Evolutionary conservation across 1,140 invertebrate species (phyloP), one percentile per base, ranked within the genome.

Genomic region (Probaryconus sp.): DNA sequence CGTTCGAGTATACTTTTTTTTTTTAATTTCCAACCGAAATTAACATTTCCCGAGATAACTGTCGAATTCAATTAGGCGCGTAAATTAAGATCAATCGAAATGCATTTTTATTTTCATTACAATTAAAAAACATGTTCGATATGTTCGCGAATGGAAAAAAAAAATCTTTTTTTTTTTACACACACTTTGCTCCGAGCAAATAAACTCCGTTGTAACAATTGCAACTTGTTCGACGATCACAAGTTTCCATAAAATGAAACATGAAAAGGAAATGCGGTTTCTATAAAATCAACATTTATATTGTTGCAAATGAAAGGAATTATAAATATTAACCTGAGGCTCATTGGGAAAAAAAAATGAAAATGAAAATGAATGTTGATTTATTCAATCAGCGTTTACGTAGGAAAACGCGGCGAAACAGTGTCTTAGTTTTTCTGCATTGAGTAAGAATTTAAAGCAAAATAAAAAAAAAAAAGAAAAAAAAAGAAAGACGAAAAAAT

Each of bases 381-480:
- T 53, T 47, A 65, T 53, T 48, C 61, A 55, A 43, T 56, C 17
- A 16, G 18, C 10, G 7, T 28, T 51, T 53, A 26, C 14, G 7
- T 11, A 10, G 5, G 10, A 53, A 55, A 65, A n/a, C 17, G 13
- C 38, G n/a, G n/a, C 20, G 48, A 65, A 65, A 65, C 40, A 20
- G 42, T 48, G 43, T 56, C 50, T 48, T 67, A 48, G 7, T 56
- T 56, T 67, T 56, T 38, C 37, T 20, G 5, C 63, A 50, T 56
- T 56, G 30, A 67, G 40, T 37, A 48, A 28, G 13, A 1, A 17
- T 30, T 2, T 5, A 5, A 38, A 56, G 31, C 14, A 5, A 3
- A 10, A 18, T n/a, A 35, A 7, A 24, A 30, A 9, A 9, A n/a
- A 9, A 30, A n/a, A 30, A 24, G 7, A 24, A 24, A 7, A 24